Conservation (phyloP, 2,888 invertebrate genomes). For the Geophilus truncorum region DNA sequence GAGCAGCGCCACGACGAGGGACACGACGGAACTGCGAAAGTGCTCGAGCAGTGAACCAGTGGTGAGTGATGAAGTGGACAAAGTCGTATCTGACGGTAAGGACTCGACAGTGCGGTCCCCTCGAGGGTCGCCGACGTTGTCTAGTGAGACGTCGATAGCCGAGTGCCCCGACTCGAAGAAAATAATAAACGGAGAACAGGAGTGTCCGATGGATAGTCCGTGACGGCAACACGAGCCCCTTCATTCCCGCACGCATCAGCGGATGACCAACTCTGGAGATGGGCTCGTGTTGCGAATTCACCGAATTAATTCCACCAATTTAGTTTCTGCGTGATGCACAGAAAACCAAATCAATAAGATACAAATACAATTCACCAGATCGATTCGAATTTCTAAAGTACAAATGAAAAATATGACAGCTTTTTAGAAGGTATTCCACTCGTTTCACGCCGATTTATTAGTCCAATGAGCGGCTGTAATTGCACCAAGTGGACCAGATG, state of each 20-base stretch:
- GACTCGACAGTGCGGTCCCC: slow-evolving; percentile 3
- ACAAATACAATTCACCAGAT: neutral
- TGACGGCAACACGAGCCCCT: slow-evolving; percentile 15
- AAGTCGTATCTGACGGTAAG: neutral
- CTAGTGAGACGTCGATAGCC: neutral
- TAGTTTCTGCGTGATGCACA: slow-evolving; percentile 20
- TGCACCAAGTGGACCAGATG: neutral
- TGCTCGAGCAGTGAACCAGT: slow-evolving; percentile 12
- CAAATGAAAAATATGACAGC: neutral
- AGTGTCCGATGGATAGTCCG: slow-evolving; percentile 22
- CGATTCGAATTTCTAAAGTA: neutral
- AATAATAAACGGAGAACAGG: neutral
- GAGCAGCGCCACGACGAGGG: neutral
- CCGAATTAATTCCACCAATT: slow-evolving; percentile 13
- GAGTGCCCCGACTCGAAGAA: slow-evolving; percentile 1
- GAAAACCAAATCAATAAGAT: neutral
- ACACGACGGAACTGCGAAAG: slow-evolving; percentile 11
- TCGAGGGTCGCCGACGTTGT: neutral
- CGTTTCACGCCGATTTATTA: neutral
- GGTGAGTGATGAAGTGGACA: slow-evolving; percentile 25
- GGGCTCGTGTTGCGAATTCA: slow-evolving; percentile 22
- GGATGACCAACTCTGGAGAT: slow-evolving; percentile 22
- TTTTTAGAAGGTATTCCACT: neutral
- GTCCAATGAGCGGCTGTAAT: neutral
- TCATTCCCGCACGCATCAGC: slow-evolving; percentile 23